Base-by-base conservation (phyloP, 92 coral and sea anemone genomes). In the Umimayanthus kanabou region DNA sequence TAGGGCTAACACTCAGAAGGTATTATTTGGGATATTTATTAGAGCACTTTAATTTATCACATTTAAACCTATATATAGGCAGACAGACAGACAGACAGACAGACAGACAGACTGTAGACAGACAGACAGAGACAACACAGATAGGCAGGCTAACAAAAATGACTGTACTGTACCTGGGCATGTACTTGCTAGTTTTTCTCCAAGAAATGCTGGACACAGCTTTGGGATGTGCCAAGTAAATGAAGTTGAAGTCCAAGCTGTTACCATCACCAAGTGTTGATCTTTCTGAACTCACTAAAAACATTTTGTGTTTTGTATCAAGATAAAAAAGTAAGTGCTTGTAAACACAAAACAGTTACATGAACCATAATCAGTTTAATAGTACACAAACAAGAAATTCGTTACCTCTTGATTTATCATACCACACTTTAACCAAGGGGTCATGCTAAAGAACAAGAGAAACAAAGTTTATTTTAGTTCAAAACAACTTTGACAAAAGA, bases 101-200 rank as follows among this genome's bases (percentile, higher is more conserved):
- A 45, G 6, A 45, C 49, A 4, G 8, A 45, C 49, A 45, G 7
- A 64, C 70, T 9, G 70, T 20, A 64, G 70, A 18, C 70, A 16
- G 70, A 64, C 70, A 16, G 70, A 64, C 70, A 64, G 77, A 33
- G 37, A 33, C 37, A 33, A 33, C 37, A 29, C 77, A 30, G 42
- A 28, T 15, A 30, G 39, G 10, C 39, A 72, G 29, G 10, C 11
- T 22, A 77, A 9, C 4, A 5, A 30, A 30, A 61, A 37, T 37
- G 55, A 39, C 87, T 92, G 39, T 89, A 39, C 87, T 92, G 39
- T 89, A 97, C 99, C 95, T 85, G 11, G 97, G 97, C 92, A 97
- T 90, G 74, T 92, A 95, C 79, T 92, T 94, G 90, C 99, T 97
- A 47, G 99, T 97, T 72, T 92, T 97, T 85, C 99, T 90, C 99